Evolutionary conservation across 2,888 invertebrate genomes (phyloP).

Genomic region (Leucozona laternaria): DNA sequence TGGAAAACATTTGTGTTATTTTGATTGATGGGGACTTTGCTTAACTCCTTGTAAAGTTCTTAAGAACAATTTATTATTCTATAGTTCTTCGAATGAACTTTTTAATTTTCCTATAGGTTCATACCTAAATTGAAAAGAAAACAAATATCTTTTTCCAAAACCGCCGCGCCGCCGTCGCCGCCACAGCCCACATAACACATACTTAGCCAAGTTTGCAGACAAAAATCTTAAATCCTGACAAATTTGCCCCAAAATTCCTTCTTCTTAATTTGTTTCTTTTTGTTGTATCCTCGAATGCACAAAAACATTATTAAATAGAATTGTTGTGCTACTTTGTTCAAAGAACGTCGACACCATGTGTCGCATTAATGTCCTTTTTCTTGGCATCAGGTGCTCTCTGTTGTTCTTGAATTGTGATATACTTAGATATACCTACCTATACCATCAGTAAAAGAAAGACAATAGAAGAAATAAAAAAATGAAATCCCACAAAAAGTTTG

Average conservation of each 20-base stretch:
- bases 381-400: neutral
- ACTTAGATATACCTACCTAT: no score
- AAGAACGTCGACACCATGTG: slow-evolving; percentile 28
- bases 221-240: slow-evolving; percentile 13
- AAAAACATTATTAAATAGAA: slow-evolving; percentile 34
- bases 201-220: neutral
- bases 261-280: neutral
- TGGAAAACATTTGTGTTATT: no score
- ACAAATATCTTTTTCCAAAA: no score
- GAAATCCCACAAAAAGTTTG: slow-evolving; percentile 26
- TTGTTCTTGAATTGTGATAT: neutral
- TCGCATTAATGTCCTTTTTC: slow-evolving; percentile 30
- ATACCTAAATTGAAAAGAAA: no score
- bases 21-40: no score
- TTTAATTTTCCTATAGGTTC: no score
- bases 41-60: no score
- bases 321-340: slow-evolving; percentile 30
- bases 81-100: no score
- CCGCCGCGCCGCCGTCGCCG: no score
- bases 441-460: slow-evolving; percentile 13
- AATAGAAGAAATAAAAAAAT: neutral
- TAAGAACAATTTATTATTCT: no score
- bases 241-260: neutral
- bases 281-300: slow-evolving; percentile 17
- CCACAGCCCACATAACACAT: neutral